Evolutionary conservation across 2,113 vertebrate species (phyloP).

Genomic region (Phaetusa simplex): DNA sequence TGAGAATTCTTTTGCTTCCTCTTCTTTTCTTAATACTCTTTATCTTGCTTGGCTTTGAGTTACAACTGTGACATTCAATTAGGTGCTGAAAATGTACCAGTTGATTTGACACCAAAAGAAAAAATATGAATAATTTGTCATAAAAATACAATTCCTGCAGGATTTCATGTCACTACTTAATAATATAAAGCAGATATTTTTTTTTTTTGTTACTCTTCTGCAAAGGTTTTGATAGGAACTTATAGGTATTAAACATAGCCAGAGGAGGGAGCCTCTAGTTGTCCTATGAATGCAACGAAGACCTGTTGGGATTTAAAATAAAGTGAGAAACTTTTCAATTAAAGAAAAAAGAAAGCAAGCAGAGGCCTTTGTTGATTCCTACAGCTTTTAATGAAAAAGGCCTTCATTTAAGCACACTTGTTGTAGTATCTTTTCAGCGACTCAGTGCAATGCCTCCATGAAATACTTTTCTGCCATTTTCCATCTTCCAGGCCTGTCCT

Average conservation of each 20-base stretch:
- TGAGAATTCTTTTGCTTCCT: not conserved
- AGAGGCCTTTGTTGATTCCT: not conserved
- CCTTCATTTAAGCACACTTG: not conserved
- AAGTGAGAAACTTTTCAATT: slow-evolving; percentile 14
- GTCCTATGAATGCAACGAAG: not conserved
- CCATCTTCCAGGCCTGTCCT: not conserved
- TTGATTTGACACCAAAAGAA: not conserved
- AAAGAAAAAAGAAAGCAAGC: not conserved
- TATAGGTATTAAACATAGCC: slow-evolving; percentile 4
- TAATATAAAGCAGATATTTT: not conserved
- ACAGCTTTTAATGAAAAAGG: not conserved
- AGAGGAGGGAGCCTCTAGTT: not conserved
- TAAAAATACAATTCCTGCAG: not conserved
- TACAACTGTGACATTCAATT: slow-evolving; percentile 38
- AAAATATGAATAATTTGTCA: not conserved
- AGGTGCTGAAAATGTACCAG: not conserved
- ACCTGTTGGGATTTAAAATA: not conserved
- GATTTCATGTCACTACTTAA: not conserved
- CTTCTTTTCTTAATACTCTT: not conserved
- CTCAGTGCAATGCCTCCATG: not conserved
- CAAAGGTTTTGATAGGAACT: slow-evolving; percentile 19
- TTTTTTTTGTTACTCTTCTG: not conserved
- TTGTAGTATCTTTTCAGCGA: not conserved
- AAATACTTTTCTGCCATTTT: not conserved
- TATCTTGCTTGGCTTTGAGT: slow-evolving; percentile 19